Base-by-base conservation (phyloP, 1,140 invertebrate genomes). In the Arion vulgaris region DNA sequence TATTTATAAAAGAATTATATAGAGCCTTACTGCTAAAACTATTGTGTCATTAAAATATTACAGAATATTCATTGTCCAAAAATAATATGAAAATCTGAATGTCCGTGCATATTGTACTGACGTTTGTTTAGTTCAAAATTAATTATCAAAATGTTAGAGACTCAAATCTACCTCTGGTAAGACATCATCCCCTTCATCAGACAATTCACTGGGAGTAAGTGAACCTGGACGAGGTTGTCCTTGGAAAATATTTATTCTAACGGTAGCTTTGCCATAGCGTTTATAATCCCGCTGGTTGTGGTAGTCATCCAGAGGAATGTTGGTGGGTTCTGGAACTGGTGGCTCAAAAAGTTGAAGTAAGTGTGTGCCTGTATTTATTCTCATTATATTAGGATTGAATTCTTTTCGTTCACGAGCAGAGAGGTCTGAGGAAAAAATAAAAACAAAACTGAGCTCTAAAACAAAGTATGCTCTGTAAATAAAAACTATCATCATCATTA, bases 171-270 rank as follows among this genome's bases (percentile, higher is more conserved):
- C 89, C 87, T 91, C 87, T 53, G 90, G 90, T n/a, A 90, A 51
- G 36, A 87, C 86, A 11, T 90, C 91, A 66, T 91, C 90, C 32
- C 86, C 87, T 80, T 92, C 88, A 75, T 91, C 90, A n/a, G 90
- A 89, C 13, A 85, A 62, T 36, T 92, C 90, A 87, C 90, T 92
- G 11, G 90, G 90, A 38, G 91, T 91, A 7, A 92, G 83, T 19
- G 90, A 91, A 0, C 91, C 90, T 17, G 91, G 90, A 1, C 89
- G 85, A 9, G 90, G 88, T 32, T 85, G 80, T 57, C 89, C 90
- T 49, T 89, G 87, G 86, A 91, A 91, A n/a, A 92, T 87, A 79
- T 92, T 85, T 0, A 92, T 68, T 66, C 88, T 84, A 23, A 92
- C 72, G 9, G 88, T 88, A 17, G 90, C 89, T 71, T 88, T 89